Evolutionary conservation across 2,888 invertebrate species (phyloP).

Genomic region (Dolomedes plantarius): DNA sequence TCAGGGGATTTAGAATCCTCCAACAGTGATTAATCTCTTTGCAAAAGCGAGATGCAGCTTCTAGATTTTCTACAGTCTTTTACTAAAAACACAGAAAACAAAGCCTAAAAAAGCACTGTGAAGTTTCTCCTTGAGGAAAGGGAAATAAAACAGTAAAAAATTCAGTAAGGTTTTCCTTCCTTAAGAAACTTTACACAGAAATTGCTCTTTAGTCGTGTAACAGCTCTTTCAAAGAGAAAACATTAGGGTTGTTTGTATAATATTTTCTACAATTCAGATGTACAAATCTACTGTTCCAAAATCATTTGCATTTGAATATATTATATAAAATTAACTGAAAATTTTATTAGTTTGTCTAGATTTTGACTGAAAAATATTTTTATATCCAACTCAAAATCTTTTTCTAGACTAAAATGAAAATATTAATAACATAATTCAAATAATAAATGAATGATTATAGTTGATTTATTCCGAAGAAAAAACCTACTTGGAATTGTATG

Average conservation of each 20-base stretch:
- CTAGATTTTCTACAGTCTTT: neutral
- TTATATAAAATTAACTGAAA: too few species aligned
- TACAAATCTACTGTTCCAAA: too few species aligned
- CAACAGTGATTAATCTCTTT: neutral
- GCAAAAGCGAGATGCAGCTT: neutral
- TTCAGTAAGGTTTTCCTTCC: neutral
- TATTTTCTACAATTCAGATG: too few species aligned
- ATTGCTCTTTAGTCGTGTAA: neutral
- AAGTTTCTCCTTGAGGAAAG: neutral
- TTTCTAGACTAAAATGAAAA: too few species aligned
- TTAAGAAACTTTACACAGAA: neutral
- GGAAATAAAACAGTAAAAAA: neutral
- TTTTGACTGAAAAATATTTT: too few species aligned
- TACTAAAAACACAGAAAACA: neutral
- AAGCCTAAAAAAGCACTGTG: neutral
- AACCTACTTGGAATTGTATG: too few species aligned
- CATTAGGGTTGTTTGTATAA: neutral
- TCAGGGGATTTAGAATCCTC: neutral
- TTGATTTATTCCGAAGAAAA: too few species aligned
- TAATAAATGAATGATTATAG: too few species aligned
- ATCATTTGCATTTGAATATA: too few species aligned
- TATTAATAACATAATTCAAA: too few species aligned
- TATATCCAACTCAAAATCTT: too few species aligned
- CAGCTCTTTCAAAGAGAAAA: neutral
- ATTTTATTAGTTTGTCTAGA: too few species aligned